Evolutionary conservation across 2,113 vertebrate genomes (phyloP).

Genomic region (Gadus chalcogrammus): DNA sequence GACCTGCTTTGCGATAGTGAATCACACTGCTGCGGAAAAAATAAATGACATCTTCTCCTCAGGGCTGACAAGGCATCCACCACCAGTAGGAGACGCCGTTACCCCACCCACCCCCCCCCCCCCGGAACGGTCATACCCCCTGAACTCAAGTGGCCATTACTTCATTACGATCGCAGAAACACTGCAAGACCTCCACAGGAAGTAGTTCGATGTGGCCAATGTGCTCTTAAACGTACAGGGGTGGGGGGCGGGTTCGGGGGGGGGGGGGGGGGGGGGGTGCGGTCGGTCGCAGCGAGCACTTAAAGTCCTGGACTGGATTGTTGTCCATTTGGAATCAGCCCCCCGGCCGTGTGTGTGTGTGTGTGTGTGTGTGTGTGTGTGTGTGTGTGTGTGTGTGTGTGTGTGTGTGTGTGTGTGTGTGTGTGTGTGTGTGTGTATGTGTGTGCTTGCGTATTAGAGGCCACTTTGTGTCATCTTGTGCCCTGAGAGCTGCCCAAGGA

Average conservation of each 20-base stretch:
- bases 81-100: constrained; percentile 26
- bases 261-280: no score
- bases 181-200: constrained; percentile 33
- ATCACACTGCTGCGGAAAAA: no score
- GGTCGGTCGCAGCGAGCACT: constrained; percentile 9
- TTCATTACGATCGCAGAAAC: constrained; percentile 49
- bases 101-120: constrained; percentile 13
- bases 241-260: no score
- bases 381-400: no score
- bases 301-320: constrained; percentile 24
- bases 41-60: no score
- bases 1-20: no score
- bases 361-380: no score
- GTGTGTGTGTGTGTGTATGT: no score
- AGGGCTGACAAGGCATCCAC: constrained; percentile 29
- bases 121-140: constrained; percentile 44
- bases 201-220: constrained; percentile 30
- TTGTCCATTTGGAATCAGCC: constrained; percentile 5
- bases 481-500: constrained; percentile 50
- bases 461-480: constrained; percentile 29
- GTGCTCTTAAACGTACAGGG: constrained; percentile 26
- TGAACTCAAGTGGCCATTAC: constrained; percentile 62
- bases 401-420: no score
- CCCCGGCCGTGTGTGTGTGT: no score
- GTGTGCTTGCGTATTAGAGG: constrained; percentile 20